A percentile compares a stretch with the other conserved stretches of the same genome.
phyloP scores from a whole-genome alignment of 2,113 vertebrate species.

The Istiophorus platypterus region DNA sequence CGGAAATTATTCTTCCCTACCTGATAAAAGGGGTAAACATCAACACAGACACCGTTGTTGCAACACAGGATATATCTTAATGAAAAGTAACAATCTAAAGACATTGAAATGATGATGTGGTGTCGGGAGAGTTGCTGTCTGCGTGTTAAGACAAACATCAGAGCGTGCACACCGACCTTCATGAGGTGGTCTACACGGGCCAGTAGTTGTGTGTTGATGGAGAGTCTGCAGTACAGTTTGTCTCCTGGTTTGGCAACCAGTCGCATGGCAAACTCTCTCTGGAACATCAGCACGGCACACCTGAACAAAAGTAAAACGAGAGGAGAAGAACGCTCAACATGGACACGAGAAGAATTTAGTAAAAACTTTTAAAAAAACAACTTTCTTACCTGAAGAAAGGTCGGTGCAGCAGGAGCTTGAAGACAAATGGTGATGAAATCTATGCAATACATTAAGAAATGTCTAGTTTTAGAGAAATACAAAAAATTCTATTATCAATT shows the following conservation, averaged over 20 bases:
- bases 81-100: not conserved
- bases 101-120: not conserved
- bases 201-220: constrained; percentile 96
- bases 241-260: constrained; percentile 95
- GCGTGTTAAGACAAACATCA: not conserved
- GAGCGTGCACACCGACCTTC: constrained; percentile 86
- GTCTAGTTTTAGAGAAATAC: not conserved
- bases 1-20: constrained; percentile 98
- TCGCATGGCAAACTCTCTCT: constrained; percentile 97
- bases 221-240: constrained; percentile 95
- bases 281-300: constrained; percentile 99
- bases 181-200: constrained; percentile 97
- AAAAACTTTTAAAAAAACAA: not conserved
- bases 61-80: not conserved
- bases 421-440: constrained; percentile 99
- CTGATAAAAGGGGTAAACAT: constrained; percentile 70
- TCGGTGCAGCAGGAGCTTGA: constrained; percentile 95
- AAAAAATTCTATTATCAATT: fast-evolving
- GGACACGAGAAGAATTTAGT: not conserved
- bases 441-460: constrained; percentile 67
- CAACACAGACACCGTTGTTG: not conserved
- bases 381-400: constrained; percentile 95
- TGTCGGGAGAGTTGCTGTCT: not conserved
- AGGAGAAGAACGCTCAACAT: not conserved
- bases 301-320: constrained; percentile 73